Percentiles rank a stretch among this genome's conserved stretches.
Conservation (phyloP, 1,140 invertebrate species). For the Temnothorax longispinosus region DNA sequence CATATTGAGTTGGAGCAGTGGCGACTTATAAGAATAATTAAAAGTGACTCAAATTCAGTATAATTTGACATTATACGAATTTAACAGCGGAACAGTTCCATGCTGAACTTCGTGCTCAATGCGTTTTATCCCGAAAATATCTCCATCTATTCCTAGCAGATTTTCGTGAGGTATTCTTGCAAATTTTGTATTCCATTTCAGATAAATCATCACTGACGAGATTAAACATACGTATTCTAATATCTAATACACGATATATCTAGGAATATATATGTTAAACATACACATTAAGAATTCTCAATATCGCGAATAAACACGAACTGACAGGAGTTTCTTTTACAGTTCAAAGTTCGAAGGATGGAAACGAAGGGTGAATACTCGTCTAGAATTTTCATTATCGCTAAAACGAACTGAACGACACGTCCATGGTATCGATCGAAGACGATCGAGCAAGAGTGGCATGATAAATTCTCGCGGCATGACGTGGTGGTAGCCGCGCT, state of each 20-base stretch:
- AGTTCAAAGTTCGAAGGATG: neutral
- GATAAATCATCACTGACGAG: too few relatives aligned
- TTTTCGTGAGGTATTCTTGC: too few relatives aligned
- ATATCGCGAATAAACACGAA: neutral
- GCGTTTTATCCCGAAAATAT: neutral
- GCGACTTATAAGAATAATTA: too few relatives aligned
- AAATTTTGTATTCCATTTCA: too few relatives aligned
- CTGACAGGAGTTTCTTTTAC: neutral
- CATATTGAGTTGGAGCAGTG: too few relatives aligned
- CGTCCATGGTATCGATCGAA: neutral
- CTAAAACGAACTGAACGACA: neutral
- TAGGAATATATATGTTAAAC: neutral
- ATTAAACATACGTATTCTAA: too few relatives aligned
- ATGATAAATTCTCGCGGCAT: slow-evolving; percentile 46
- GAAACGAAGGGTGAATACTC: neutral
- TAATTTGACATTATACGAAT: too few relatives aligned
- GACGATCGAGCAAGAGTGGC: neutral
- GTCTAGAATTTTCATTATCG: neutral
- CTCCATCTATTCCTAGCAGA: neutral
- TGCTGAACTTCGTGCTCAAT: neutral
- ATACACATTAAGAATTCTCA: neutral
- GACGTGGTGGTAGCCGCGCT: neutral
- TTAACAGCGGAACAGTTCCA: neutral
- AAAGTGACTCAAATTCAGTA: too few relatives aligned
- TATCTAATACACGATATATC: too few relatives aligned